These are phyloP conservation scores for Nematostella vectensis DNA, from an alignment of 92 coral and sea anemone genomes.

Conservation along the genomic window DNA sequence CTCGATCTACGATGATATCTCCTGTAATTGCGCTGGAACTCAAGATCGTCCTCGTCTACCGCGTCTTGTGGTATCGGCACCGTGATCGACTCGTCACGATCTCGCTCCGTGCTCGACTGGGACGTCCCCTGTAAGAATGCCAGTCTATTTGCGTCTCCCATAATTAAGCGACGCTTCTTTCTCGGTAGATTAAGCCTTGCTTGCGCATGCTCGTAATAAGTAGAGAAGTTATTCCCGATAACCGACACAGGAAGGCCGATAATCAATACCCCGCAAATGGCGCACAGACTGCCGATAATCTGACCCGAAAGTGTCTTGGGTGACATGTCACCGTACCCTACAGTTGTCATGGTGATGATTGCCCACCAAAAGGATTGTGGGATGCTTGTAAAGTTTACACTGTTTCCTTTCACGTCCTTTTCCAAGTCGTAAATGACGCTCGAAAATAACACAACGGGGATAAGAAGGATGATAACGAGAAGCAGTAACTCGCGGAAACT, in stretches of 20 bases:
- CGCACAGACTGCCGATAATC: constrained; percentile 80
- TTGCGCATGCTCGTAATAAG: constrained; percentile 93
- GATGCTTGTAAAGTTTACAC: constrained; percentile 59
- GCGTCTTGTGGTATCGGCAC: constrained; percentile 4
- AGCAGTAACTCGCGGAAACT: constrained; percentile 79
- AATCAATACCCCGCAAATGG: constrained; percentile 90
- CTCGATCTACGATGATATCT: constrained; percentile 68
- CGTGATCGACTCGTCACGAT: not conserved
- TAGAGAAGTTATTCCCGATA: constrained; percentile 90
- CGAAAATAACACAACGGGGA: constrained; percentile 85
- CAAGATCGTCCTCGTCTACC: constrained; percentile 3
- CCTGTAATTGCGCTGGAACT: constrained; percentile 32
- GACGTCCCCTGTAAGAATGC: constrained; percentile 51
- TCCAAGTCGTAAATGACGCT: constrained; percentile 76
- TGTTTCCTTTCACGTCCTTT: not conserved
- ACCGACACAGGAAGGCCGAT: constrained; percentile 98
- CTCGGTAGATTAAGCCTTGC: constrained; percentile 91
- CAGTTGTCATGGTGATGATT: constrained; percentile 95
- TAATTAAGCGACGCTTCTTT: constrained; percentile 68
- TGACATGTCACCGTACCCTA: constrained; percentile 89
- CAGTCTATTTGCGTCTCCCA: constrained; percentile 59
- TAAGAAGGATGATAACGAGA: constrained; percentile 62
- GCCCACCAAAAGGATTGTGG: constrained; percentile 99
- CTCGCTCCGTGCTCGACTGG: constrained; percentile 32
- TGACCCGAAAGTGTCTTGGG: constrained; percentile 63